Evolutionary conservation across 2,113 vertebrate genomes (phyloP).

Genomic region (Ancistrus triradiatus): DNA sequence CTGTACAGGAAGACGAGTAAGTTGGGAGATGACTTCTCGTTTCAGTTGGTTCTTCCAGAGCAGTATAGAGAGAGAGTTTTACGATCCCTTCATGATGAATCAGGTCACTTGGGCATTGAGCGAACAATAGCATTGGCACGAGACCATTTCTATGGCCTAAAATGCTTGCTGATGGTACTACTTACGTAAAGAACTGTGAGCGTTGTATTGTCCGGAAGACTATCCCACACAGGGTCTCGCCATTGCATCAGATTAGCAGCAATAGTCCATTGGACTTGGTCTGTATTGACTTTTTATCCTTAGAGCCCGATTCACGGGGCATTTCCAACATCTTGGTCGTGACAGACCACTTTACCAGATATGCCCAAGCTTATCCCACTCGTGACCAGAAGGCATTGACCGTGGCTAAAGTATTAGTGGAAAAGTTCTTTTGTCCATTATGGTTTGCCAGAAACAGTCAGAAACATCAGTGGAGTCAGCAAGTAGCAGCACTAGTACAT

Average conservation of each 20-base stretch:
- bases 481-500: background rate
- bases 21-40: background rate
- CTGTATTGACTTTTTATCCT: constrained; percentile 24
- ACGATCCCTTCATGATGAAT: constrained; percentile 7
- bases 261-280: constrained; percentile 21
- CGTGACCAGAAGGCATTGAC: constrained; percentile 6
- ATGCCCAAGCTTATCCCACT: background rate
- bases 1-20: background rate
- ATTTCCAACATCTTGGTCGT: constrained; percentile 18
- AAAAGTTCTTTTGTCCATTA: background rate
- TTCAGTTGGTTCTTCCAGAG: constrained; percentile 3
- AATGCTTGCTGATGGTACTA: background rate
- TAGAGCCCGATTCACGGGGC: constrained; percentile 10
- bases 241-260: background rate
- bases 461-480: background rate
- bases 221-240: background rate
- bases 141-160: background rate
- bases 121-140: background rate
- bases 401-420: background rate
- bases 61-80: background rate
- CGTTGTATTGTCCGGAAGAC: background rate
- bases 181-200: background rate
- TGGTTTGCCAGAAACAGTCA: background rate
- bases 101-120: constrained; percentile 10
- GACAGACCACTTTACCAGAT: constrained; percentile 10